These are phyloP conservation scores for Sussaba pulchella DNA, from an alignment of 2,888 invertebrate species.

Conservation along the genomic window DNA sequence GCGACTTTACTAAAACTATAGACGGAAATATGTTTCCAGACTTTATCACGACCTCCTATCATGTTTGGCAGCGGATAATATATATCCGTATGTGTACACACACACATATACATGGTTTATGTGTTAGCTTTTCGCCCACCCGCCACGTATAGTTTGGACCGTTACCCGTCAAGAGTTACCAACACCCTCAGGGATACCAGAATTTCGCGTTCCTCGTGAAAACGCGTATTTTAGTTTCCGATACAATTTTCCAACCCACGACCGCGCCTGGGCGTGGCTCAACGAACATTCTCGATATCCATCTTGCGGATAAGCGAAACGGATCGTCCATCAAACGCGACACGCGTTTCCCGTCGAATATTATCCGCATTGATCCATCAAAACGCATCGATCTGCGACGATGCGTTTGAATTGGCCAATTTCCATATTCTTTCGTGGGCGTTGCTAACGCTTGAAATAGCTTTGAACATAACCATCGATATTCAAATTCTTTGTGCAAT, in stretches of 20 bases:
- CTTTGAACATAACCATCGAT: background rate
- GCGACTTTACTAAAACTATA: background rate
- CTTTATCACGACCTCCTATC: background rate
- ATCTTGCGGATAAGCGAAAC: constrained; percentile 39
- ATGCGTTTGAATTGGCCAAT: constrained; percentile 16
- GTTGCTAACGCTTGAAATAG: constrained; percentile 7
- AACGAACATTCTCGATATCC: constrained; percentile 35
- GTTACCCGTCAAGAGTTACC: background rate
- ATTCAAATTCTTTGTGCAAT: constrained; percentile 4
- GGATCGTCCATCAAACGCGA: constrained; percentile 56
- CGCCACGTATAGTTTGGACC: background rate
- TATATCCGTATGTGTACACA: too few relatives aligned
- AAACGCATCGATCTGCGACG: constrained; percentile 1
- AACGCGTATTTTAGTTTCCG: constrained; percentile 63
- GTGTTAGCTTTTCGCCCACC: background rate
- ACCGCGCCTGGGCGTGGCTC: constrained; percentile 9
- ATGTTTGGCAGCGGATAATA: background rate
- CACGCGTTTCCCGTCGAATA: constrained; percentile 10
- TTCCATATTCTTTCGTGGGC: constrained; percentile 11
- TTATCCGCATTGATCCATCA: constrained; percentile 25
- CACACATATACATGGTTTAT: too few relatives aligned
- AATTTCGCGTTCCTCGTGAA: constrained; percentile 58
- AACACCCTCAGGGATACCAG: constrained; percentile 6
- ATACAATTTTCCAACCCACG: constrained; percentile 60
- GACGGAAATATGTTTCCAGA: constrained; percentile 5